Base-by-base conservation (phyloP, 2,888 invertebrate species). In the Morinoia aosen region DNA sequence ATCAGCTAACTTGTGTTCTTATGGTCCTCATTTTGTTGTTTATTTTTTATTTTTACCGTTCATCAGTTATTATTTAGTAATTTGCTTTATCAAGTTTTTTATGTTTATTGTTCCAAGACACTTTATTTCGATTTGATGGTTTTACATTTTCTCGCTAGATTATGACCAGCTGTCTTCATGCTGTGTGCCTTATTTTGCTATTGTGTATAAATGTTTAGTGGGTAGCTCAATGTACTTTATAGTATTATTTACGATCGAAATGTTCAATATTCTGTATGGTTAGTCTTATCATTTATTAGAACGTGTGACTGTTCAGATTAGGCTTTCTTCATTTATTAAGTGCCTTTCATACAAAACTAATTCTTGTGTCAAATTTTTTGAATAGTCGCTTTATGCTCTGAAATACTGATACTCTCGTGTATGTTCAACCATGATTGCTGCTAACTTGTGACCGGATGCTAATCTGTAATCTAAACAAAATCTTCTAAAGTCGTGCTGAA, bases 191-290 rank as follows among this genome's bases (percentile, higher is more conserved):
- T 40, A 2, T 90, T 39, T 48, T 90, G 90, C 90, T 90, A 19
- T 90, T 90, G 90, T 90, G 90, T 90, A 90, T 90, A 90, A 10
- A 90, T 40, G 40, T 90, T 90, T 40, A 48, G 90, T 48, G 14
- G 0, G n/a, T 90, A 90, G 90, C 90, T 90, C 90, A 90, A 90
- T 90, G 90, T 90, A 40, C 48, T 90, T 90, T 40, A 40, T 90
- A 90, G 48, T 90, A 90, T 40, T 90, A 90, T 48, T 90, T 90
- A 33, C 90, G 90, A 90, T 90, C 90, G 90, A 90, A 0, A 40
- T 90, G 90, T 90, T 76, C 40, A 90, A 48, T 90, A 48, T 90
- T 90, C 16, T 90, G 14, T 90, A 39, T 90, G 8, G 11, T n/a
- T 88, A 90, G 90, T 40, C 39, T 0, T 19, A 90, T 39, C 90